phyloP scores from a whole-genome alignment of 2,888 invertebrate species.

The Ormyrus pomaceus region DNA sequence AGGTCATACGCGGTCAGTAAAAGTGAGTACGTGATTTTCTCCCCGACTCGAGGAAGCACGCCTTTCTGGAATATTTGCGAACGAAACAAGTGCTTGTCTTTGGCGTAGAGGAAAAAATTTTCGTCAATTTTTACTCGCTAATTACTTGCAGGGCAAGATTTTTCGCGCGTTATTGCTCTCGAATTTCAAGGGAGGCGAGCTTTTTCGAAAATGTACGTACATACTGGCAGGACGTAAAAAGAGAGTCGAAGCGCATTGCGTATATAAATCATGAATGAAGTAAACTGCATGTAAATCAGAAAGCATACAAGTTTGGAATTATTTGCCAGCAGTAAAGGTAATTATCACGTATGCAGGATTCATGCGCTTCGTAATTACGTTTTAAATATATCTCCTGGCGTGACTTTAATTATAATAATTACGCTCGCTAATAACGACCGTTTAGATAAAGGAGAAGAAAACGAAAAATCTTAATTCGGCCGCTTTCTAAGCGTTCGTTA shows the following conservation, averaged over 20 bases:
- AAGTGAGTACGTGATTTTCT: no score
- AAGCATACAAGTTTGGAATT: constrained; percentile 13
- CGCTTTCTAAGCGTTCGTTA: background rate
- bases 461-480: background rate
- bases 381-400: constrained; percentile 7
- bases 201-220: no score
- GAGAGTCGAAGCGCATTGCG: background rate
- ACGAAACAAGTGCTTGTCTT: no score
- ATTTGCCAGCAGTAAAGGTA: constrained; percentile 24
- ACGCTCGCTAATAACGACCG: background rate
- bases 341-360: constrained; percentile 20
- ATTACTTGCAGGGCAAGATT: no score
- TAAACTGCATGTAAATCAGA: constrained; percentile 25
- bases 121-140: no score
- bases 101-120: no score
- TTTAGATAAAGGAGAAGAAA: background rate
- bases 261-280: constrained; percentile 11
- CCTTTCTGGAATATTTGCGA: no score
- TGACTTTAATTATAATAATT: constrained; percentile 33
- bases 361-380: constrained; percentile 23
- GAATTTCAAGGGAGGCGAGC: no score
- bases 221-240: no score
- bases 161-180: no score
- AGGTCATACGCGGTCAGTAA: no score
- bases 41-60: no score